Evolutionary conservation across 1,140 invertebrate species (phyloP).

Genomic region (Tetragnatha versicolor): DNA sequence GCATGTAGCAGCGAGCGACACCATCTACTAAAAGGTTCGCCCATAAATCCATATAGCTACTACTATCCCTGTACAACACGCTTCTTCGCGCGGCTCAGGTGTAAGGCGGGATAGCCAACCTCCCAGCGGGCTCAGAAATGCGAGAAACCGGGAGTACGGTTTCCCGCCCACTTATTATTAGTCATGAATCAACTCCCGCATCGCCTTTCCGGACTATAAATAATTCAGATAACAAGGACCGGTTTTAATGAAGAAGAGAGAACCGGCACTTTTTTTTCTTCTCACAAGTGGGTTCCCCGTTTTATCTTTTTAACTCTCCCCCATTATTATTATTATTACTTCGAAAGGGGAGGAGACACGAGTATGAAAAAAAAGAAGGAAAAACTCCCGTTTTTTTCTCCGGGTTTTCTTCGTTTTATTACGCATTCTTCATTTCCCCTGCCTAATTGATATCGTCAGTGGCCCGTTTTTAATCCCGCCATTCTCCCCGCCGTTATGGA

Average conservation of each 20-base stretch:
- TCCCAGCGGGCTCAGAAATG: slow-evolving; percentile 20
- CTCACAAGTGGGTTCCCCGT: neutral
- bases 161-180: no score
- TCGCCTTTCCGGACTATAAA: slow-evolving; percentile 46
- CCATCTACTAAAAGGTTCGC: slow-evolving; percentile 45
- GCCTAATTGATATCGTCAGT: slow-evolving; percentile 53
- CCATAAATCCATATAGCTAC: slow-evolving; percentile 49
- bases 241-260: slow-evolving; percentile 48
- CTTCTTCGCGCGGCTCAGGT: slow-evolving; percentile 27
- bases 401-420: neutral
- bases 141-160: no score
- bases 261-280: slow-evolving; percentile 2
- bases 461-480: slow-evolving; percentile 46
- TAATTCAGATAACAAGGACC: slow-evolving; percentile 54
- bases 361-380: no score
- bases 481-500: slow-evolving; percentile 36
- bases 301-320: neutral
- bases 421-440: slow-evolving; percentile 45
- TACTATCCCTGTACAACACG: slow-evolving; percentile 36
- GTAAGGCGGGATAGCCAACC: slow-evolving; percentile 23
- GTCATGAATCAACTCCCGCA: slow-evolving; percentile 38
- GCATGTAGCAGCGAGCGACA: slow-evolving; percentile 21
- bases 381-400: no score
- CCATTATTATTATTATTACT: slow-evolving; percentile 17
- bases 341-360: no score